phyloP scores from a whole-genome alignment of 1,140 invertebrate genomes.

The Paramacrobiotus metropolitanus region DNA sequence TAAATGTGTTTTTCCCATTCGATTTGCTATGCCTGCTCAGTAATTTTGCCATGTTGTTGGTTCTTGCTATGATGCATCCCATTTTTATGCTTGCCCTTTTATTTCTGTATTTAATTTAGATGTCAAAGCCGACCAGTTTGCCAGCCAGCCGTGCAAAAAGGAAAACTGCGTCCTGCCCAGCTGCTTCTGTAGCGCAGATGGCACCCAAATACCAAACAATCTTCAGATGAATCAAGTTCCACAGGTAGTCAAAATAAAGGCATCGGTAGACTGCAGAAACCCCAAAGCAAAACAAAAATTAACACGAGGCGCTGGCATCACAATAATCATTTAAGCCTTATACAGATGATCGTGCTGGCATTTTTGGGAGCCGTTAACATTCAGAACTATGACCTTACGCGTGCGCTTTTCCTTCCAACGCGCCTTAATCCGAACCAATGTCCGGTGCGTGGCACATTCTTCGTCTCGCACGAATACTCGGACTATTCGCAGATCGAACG shows the following conservation, averaged over 20 bases:
- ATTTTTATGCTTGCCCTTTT: background rate
- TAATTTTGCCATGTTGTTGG: background rate
- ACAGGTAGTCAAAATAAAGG: constrained; percentile 1
- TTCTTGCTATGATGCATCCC: too few relatives aligned
- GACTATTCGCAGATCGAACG: constrained; percentile 46
- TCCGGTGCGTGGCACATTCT: constrained; percentile 69
- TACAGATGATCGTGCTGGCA: constrained; percentile 20
- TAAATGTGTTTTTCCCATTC: background rate
- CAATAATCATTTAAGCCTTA: constrained; percentile 37
- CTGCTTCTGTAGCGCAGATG: constrained; percentile 78
- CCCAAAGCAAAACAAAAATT: too few relatives aligned
- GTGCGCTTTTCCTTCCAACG: constrained; percentile 41
- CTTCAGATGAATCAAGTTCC: constrained; percentile 19
- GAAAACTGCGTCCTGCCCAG: constrained; percentile 65
- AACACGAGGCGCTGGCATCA: too few relatives aligned
- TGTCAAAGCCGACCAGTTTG: constrained; percentile 42
- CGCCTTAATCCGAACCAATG: constrained; percentile 69
- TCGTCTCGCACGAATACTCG: constrained; percentile 78
- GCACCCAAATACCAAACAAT: constrained; percentile 35
- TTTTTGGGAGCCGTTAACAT: constrained; percentile 41
- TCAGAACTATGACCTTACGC: constrained; percentile 73
- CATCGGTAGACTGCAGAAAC: too few relatives aligned
- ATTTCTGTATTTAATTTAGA: background rate
- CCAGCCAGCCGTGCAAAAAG: constrained; percentile 63
- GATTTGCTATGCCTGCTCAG: background rate